A percentile compares a stretch with the other conserved stretches of the same genome.
phyloP scores from a whole-genome alignment of 64 coral and sea anemone species.

The Stichodactyla mertensii region DNA sequence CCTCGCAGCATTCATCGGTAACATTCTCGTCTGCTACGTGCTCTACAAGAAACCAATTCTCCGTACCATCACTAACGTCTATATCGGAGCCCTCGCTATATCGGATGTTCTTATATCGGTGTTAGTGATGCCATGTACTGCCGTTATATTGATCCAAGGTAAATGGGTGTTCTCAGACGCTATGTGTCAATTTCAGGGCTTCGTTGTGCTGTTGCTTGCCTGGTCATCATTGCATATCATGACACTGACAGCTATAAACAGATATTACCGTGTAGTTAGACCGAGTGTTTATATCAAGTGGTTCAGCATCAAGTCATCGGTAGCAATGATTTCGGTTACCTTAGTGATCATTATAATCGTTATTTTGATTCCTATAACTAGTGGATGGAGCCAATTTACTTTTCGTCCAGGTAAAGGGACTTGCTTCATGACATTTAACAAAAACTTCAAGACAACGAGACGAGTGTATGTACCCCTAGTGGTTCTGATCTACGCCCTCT shows the following conservation, averaged over 20 bases:
- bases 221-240: conserved; percentile 36
- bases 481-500: background rate
- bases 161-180: conserved; percentile 18
- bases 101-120: conserved; percentile 36
- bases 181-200: conserved; percentile 40
- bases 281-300: conserved; percentile 28
- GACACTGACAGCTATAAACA: conserved; percentile 31
- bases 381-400: background rate
- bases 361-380: background rate
- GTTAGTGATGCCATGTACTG: background rate
- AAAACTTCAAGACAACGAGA: background rate
- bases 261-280: conserved; percentile 44
- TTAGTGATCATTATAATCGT: background rate
- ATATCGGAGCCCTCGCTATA: conserved; percentile 31
- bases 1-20: conserved; percentile 7
- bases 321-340: background rate
- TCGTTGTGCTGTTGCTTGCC: conserved; percentile 18
- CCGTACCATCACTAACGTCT: conserved; percentile 39
- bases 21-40: conserved; percentile 17
- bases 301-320: background rate
- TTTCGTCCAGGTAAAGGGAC: conserved; percentile 10
- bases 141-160: background rate
- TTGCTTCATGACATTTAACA: conserved; percentile 11
- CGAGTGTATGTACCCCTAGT: background rate
- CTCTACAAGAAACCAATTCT: conserved; percentile 30